Base-by-base conservation (phyloP, 2,113 vertebrate species). In the Pseudolaguvia tuberculata region DNA sequence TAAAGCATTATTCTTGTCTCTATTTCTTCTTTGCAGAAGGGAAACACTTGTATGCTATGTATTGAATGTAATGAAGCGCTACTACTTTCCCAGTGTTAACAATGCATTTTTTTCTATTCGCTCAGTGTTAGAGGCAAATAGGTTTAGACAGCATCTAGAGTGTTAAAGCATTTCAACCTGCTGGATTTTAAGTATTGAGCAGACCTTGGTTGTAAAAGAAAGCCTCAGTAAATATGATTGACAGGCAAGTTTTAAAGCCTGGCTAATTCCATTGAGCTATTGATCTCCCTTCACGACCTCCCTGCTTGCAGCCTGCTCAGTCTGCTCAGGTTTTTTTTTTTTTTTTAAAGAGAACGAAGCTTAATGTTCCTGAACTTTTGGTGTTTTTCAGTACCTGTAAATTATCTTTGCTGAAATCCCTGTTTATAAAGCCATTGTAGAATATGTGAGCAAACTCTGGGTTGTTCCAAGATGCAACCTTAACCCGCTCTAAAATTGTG, bases 261-360 rank as follows among this genome's bases (percentile, higher is more conserved):
- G 82, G 85, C 86, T 91, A 89, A 91, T 91, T 92, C 89, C 86
- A 90, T 89, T 89, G 90, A 88, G 87, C 87, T 90, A 91, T 91
- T 87, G 89, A 92, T 90, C 86, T 84, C 73, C 77, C 61, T 68
- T 70, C 21, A 35, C 75, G 42, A 84, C 84, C 80, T 80, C 81
- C 78, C 82, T 83, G 82, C 83, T 82, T 72, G 52, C 81, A 70
- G 70, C 61, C 74, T 70, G 79, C 77, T 82, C 84, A 83, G 51
- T 86, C 85, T 79, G 83, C n/a, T n/a, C n/a, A n/a, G n/a, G n/a
- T 83, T 79, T 82, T 23, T 18, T 65, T 63, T 58, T n/a, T 10
- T 52, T n/a, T 52, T 79, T 88, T 85, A 27, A 65, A 75, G 59
- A 63, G 67, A 57, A 82, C 61, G 83, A 70, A 77, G 77, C 65